phyloP scores from a whole-genome alignment of 2,888 invertebrate genomes.

The Beris morrisii region DNA sequence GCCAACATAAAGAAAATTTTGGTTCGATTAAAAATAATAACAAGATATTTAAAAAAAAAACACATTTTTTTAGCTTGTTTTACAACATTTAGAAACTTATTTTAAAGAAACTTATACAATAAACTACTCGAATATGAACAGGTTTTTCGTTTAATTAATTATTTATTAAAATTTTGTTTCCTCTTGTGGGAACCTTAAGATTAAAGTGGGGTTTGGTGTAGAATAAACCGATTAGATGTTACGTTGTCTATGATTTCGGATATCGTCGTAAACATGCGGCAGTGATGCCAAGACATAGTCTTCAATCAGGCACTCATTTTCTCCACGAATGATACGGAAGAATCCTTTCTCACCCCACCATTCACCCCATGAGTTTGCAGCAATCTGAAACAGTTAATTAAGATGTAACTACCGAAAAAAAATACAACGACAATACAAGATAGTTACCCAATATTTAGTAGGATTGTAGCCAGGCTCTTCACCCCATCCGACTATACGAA shows the following conservation, averaged over 20 bases:
- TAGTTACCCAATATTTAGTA: conserved; percentile 82
- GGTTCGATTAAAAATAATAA: too few species aligned
- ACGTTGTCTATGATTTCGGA: conserved; percentile 4
- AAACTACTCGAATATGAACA: too few species aligned
- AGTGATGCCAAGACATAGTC: conserved; percentile 82
- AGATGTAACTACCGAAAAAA: conserved; percentile 1
- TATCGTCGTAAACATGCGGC: conserved; percentile 52
- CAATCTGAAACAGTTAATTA: conserved; percentile 63
- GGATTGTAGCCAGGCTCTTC: conserved; percentile 65
- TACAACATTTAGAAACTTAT: too few species aligned
- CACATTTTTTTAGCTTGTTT: too few species aligned
- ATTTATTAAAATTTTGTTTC: too few species aligned
- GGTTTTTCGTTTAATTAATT: too few species aligned
- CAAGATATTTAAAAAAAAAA: too few species aligned
- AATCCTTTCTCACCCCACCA: conserved; percentile 91
- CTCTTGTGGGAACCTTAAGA: too few species aligned
- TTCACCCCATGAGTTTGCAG: conserved; percentile 91
- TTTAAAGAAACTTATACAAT: too few species aligned
- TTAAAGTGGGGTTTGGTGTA: too few species aligned
- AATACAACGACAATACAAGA: background rate
- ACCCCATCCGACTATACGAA: conserved; percentile 91
- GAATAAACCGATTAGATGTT: too few species aligned
- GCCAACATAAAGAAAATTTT: too few species aligned
- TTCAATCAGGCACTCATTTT: conserved; percentile 88
- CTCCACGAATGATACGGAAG: conserved; percentile 83